These are phyloP conservation scores for Ispidina lecontei DNA, from an alignment of 2,797 vertebrate species.

Conservation along the genomic window DNA sequence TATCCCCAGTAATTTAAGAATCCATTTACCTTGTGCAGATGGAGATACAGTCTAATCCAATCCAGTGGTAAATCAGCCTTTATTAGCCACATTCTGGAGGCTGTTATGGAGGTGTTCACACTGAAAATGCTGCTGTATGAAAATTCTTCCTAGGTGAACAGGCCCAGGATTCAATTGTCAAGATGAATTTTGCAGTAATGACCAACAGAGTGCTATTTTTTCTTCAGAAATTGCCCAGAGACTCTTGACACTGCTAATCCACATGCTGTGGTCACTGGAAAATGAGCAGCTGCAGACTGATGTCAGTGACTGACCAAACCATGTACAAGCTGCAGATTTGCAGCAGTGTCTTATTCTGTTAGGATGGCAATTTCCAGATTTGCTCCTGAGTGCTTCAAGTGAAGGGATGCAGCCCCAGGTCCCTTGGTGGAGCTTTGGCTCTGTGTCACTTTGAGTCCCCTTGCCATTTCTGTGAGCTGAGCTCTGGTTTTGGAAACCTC, in stretches of 20 bases:
- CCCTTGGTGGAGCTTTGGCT: background rate
- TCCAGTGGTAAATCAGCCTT: conserved; percentile 59
- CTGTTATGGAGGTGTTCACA: conserved; percentile 52
- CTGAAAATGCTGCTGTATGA: conserved; percentile 38
- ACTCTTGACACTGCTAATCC: background rate
- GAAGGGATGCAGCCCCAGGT: background rate
- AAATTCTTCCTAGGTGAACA: conserved; percentile 27
- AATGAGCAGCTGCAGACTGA: background rate
- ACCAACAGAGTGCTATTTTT: background rate
- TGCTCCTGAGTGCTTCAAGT: background rate
- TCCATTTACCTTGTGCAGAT: conserved; percentile 40
- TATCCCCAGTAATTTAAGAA: conserved; percentile 54
- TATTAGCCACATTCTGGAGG: conserved; percentile 53
- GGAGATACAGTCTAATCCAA: conserved; percentile 58
- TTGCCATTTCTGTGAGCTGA: background rate
- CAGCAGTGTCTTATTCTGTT: background rate
- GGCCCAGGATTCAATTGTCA: background rate
- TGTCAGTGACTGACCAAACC: background rate
- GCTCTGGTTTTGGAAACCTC: background rate
- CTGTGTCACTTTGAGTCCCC: background rate
- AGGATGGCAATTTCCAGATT: background rate
- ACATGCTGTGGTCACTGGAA: background rate
- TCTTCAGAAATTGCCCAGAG: background rate
- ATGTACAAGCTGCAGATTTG: background rate
- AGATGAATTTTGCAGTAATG: background rate